Conservation (phyloP, 1,140 invertebrate species). For the Melipona quadrifasciata region DNA sequence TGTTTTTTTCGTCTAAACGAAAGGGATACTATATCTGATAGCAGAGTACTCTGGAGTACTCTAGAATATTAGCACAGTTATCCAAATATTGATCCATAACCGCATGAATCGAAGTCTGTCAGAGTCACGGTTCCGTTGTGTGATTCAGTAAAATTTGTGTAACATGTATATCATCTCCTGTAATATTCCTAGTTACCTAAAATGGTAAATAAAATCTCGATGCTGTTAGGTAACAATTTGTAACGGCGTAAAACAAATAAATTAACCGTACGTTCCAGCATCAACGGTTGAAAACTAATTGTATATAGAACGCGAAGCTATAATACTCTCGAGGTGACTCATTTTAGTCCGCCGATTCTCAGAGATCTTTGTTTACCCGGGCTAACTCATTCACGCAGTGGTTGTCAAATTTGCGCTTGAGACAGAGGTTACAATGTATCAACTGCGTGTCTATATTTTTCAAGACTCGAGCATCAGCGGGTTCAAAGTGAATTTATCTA, state of each 20-base stretch:
- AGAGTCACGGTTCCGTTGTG: conserved; percentile 8
- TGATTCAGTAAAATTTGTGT: conserved; percentile 30
- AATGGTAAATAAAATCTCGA: too few species aligned
- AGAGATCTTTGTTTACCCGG: conserved; percentile 27
- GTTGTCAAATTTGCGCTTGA: conserved; percentile 1
- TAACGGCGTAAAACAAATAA: too few species aligned
- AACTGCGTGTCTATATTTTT: neutral
- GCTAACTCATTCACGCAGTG: conserved; percentile 7
- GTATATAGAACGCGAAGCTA: neutral
- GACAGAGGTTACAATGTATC: too few species aligned
- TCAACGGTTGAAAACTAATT: too few species aligned
- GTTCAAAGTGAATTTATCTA: too few species aligned
- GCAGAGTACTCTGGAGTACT: too few species aligned
- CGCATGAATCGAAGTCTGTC: neutral
- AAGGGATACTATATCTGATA: too few species aligned
- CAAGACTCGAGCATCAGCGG: too few species aligned
- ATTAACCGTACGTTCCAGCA: too few species aligned
- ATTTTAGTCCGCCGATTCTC: conserved; percentile 9
- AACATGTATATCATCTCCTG: neutral
- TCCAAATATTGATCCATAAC: conserved; percentile 25
- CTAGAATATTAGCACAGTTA: neutral
- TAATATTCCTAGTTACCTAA: neutral
- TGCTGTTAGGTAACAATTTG: too few species aligned
- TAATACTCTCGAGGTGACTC: conserved; percentile 23
- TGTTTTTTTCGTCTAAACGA: too few species aligned